phyloP scores from a whole-genome alignment of 2,888 invertebrate genomes.

The Hyposoter dolosus region DNA sequence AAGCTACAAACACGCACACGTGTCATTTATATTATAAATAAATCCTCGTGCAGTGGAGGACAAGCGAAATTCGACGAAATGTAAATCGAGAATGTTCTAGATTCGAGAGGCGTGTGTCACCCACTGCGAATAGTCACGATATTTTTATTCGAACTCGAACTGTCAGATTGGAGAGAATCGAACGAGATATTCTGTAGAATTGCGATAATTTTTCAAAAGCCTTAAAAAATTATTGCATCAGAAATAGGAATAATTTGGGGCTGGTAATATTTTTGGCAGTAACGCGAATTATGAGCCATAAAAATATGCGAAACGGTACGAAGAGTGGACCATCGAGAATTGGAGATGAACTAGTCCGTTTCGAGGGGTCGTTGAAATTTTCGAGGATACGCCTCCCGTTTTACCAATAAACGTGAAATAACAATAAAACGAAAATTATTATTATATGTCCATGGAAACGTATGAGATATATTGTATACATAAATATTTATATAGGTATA shows the following conservation, averaged over 20 bases:
- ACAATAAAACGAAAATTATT: constrained; percentile 17
- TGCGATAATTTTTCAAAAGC: neutral
- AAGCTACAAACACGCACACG: neutral
- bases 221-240: neutral
- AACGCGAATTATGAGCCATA: constrained; percentile 4
- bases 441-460: neutral
- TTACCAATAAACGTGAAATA: constrained; percentile 23
- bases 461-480: neutral
- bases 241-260: neutral
- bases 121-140: constrained; percentile 22
- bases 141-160: constrained; percentile 3
- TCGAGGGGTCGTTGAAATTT: constrained; percentile 5
- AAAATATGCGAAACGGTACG: neutral
- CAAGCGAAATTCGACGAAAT: constrained; percentile 44
- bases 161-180: neutral
- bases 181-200: neutral
- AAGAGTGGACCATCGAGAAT: neutral
- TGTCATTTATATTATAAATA: constrained; percentile 57
- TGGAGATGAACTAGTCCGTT: neutral
- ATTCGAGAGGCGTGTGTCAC: constrained; percentile 21
- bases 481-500: neutral
- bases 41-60: constrained; percentile 30
- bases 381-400: constrained; percentile 12
- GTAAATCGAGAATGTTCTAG: constrained; percentile 41
- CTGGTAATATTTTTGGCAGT: neutral